phyloP scores from a whole-genome alignment of 2,888 invertebrate genomes.

The Netelia fuscicornis region DNA sequence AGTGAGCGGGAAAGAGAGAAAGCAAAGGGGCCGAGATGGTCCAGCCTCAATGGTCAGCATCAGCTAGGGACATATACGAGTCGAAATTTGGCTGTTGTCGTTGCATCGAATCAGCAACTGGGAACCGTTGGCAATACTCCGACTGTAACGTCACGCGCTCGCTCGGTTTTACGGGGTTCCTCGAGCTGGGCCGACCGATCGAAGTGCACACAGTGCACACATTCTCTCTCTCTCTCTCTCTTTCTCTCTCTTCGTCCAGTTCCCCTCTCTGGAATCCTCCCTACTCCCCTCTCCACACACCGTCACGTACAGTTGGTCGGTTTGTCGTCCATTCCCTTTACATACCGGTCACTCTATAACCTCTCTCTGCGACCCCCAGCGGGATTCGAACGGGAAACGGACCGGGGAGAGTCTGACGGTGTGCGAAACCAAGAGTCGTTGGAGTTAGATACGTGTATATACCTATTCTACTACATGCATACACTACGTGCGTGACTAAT shows the following conservation, averaged over 20 bases:
- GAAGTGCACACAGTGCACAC: slow-evolving; percentile 28
- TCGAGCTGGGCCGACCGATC: slow-evolving; percentile 38
- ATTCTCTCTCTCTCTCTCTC: slow-evolving; percentile 7
- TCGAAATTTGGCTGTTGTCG: slow-evolving; percentile 56
- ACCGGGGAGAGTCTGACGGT: slow-evolving; percentile 70
- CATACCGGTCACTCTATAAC: slow-evolving; percentile 74
- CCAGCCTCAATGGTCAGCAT: slow-evolving; percentile 51
- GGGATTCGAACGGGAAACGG: slow-evolving; percentile 64
- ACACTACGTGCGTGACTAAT: background rate
- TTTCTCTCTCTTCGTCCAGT: slow-evolving; percentile 11
- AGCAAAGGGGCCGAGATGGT: slow-evolving; percentile 9
- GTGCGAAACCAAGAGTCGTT: slow-evolving; percentile 62
- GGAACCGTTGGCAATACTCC: slow-evolving; percentile 48
- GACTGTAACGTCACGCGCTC: slow-evolving; percentile 28
- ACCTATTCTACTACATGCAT: slow-evolving; percentile 22
- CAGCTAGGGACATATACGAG: slow-evolving; percentile 55
- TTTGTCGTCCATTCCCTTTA: slow-evolving; percentile 78
- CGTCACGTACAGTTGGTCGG: slow-evolving; percentile 76
- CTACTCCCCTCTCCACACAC: background rate
- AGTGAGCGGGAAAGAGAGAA: slow-evolving; percentile 6
- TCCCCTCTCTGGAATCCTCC: background rate
- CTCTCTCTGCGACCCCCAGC: slow-evolving; percentile 68
- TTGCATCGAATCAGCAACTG: slow-evolving; percentile 51
- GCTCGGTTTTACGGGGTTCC: slow-evolving; percentile 45
- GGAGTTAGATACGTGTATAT: slow-evolving; percentile 27